Conservation (phyloP, 1,140 invertebrate genomes). For the Araneus ventricosus region DNA sequence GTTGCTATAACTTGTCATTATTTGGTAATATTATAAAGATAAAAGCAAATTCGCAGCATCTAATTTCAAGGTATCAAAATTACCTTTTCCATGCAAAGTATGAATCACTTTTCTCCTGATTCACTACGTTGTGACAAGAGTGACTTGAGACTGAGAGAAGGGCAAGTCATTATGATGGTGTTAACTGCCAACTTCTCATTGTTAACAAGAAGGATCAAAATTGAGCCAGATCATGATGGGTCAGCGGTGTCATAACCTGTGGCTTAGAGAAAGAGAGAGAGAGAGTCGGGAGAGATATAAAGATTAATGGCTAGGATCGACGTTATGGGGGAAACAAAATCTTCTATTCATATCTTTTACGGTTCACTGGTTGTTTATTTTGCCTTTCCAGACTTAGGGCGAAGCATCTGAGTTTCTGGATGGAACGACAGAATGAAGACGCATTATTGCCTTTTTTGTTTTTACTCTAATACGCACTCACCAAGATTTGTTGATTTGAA, state of each 20-base stretch:
- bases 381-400: neutral
- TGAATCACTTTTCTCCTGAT: neutral
- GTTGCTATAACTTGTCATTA: too few species aligned
- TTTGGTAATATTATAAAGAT: too few species aligned
- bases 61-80: neutral
- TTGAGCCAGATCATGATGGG: constrained; percentile 36
- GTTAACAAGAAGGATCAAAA: constrained; percentile 68
- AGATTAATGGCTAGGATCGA: constrained; percentile 58
- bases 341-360: neutral
- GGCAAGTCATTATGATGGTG: constrained; percentile 48
- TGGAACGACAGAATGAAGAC: too few species aligned
- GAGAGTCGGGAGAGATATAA: constrained; percentile 11
- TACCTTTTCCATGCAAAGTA: neutral
- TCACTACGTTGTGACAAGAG: neutral
- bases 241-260: constrained; percentile 64
- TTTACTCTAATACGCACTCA: too few species aligned
- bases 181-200: constrained; percentile 58
- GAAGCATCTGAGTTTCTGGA: too few species aligned
- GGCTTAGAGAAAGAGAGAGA: constrained; percentile 18
- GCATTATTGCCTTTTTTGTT: too few species aligned
- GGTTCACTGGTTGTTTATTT: neutral
- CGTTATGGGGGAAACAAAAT: neutral
- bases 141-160: neutral
- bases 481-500: too few species aligned
- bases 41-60: too few species aligned